Conservation (phyloP, 2,113 vertebrate genomes). For the Gorsachius goisagi region DNA sequence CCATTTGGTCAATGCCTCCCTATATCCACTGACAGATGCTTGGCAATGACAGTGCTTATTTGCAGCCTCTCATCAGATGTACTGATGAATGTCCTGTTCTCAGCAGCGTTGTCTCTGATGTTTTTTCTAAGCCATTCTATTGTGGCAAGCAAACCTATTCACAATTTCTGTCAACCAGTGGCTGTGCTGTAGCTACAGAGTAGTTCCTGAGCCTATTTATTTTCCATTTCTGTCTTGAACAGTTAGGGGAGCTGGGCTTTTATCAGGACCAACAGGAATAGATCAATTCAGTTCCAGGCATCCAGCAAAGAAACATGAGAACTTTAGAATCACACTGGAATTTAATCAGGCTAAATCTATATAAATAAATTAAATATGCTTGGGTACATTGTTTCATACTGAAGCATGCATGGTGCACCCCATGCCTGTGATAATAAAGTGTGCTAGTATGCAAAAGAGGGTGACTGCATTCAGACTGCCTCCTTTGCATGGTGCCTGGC, state of each 20-base stretch:
- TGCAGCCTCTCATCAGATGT: conserved; percentile 8
- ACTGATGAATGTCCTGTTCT: background rate
- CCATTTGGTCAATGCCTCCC: background rate
- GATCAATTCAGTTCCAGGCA: background rate
- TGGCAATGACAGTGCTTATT: background rate
- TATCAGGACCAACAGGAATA: background rate
- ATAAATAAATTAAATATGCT: background rate
- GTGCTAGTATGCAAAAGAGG: background rate
- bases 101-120: background rate
- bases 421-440: background rate
- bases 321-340: background rate
- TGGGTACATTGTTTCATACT: background rate
- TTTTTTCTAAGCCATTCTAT: background rate
- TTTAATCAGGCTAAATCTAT: background rate
- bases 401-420: background rate
- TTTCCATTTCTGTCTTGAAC: background rate
- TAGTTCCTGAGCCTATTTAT: background rate
- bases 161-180: background rate
- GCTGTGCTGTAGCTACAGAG: background rate
- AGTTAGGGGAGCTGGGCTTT: background rate
- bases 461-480: background rate
- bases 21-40: background rate
- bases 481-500: background rate
- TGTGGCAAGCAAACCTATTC: background rate
- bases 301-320: background rate